A percentile compares a stretch with the other conserved stretches of the same genome.
phyloP scores from a whole-genome alignment of 1,140 invertebrate genomes.

The Pectinophora gossypiella region DNA sequence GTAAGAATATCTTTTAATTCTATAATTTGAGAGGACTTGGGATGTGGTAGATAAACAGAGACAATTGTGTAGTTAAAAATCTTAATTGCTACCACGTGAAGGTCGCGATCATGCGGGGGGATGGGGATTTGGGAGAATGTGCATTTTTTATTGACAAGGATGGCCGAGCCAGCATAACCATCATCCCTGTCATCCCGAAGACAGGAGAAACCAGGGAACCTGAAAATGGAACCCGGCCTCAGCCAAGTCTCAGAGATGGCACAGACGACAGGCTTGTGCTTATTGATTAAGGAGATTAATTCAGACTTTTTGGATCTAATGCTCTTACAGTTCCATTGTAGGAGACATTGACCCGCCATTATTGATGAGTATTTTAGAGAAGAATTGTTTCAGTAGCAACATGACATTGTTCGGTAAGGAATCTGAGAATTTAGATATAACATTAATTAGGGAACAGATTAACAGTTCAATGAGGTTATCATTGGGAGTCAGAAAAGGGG shows the following conservation, averaged over 20 bases:
- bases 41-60: background rate
- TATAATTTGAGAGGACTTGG: background rate
- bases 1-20: background rate
- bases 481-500: background rate
- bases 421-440: background rate
- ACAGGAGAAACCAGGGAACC: conserved; percentile 13
- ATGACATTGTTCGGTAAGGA: background rate
- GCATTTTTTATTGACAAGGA: background rate
- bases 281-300: conserved; percentile 16
- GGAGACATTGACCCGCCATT: background rate
- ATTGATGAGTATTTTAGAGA: background rate
- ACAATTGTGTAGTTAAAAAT: background rate
- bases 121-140: background rate
- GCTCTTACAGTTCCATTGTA: conserved; percentile 23
- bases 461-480: background rate
- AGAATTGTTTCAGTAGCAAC: background rate
- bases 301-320: conserved; percentile 14
- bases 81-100: background rate
- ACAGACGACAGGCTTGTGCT: conserved; percentile 12
- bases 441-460: background rate
- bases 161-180: conserved; percentile 6
- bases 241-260: conserved; percentile 20
- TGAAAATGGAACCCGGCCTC: conserved; percentile 11
- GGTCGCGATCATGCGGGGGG: background rate
- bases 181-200: conserved; percentile 16